Percentiles rank a stretch among this genome's conserved stretches.
phyloP scores from a whole-genome alignment of 2,888 invertebrate species.

The Fragum whitleyi region DNA sequence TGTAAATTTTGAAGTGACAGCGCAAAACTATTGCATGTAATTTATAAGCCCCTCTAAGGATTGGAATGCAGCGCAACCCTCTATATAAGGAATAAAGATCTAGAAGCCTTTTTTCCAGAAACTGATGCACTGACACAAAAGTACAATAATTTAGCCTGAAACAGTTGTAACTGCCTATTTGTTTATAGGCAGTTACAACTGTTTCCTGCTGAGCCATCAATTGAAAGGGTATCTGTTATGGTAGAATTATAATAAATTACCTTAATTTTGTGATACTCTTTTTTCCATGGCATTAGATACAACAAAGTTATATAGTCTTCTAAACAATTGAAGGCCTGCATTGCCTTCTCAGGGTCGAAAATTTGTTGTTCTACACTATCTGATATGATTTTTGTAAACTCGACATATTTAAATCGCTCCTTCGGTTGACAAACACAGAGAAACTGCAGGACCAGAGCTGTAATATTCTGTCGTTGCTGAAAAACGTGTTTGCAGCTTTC shows the following conservation, averaged over 20 bases:
- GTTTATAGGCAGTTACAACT: too few relatives aligned
- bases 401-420: slow-evolving; percentile 39
- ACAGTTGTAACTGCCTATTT: too few relatives aligned
- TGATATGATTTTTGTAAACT: slow-evolving; percentile 50
- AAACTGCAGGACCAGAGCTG: slow-evolving; percentile 43
- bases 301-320: slow-evolving; percentile 69
- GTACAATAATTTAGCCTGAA: too few relatives aligned
- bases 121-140: too few relatives aligned
- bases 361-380: slow-evolving; percentile 43
- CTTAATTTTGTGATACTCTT: slow-evolving; percentile 68
- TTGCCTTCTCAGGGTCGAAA: slow-evolving; percentile 65
- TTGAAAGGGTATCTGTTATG: too few relatives aligned
- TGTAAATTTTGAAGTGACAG: too few relatives aligned
- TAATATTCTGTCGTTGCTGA: slow-evolving; percentile 28
- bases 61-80: too few relatives aligned
- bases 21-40: too few relatives aligned
- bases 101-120: too few relatives aligned
- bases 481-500: slow-evolving; percentile 9
- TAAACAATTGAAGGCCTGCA: slow-evolving; percentile 65
- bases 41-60: too few relatives aligned
- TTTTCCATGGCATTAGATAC: slow-evolving; percentile 71
- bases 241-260: slow-evolving; percentile 37
- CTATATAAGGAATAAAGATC: too few relatives aligned
- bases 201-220: too few relatives aligned
- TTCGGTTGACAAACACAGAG: slow-evolving; percentile 40